Base-by-base conservation (phyloP, 2,797 vertebrate species). In the Enteromius mattozi region DNA sequence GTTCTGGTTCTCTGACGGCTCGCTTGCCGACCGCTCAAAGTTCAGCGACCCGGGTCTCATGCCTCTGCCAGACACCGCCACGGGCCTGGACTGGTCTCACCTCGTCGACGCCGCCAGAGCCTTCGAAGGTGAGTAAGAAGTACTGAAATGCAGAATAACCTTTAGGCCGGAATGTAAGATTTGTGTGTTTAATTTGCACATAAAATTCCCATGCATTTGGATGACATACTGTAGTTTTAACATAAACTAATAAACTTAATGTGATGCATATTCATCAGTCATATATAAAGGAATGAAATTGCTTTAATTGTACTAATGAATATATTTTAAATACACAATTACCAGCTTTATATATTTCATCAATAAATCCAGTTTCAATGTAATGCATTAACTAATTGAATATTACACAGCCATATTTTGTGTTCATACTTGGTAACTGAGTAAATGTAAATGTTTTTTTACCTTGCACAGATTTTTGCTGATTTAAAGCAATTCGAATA, bases 1-100 rank as follows among this genome's bases (percentile, higher is more conserved):
- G 90, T 96, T 97, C 95, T 99, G 98, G 97, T 98, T 97, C 95
- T 99, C 98, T 90, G 98, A 99, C 88, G 96, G 98, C 89, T 98
- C 97, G 91, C 94, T 99, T 91, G 97, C 96, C 89, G 98, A 99
- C 92, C 97, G 96, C 95, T 96, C 96, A 93, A 98, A 97, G 95
- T 96, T 96, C 91, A 94, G 95, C 93, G 98, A 99, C 93, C 96
- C 96, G 40, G 97, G 97, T 90, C 95, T 99, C 94, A 98, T 99
- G 96, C 98, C 98, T 88, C 97, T 99, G 87, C 97, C 98, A 87
- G 97, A 99, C 94, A 94, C 97, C 70, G 97, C 96, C 91, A 93
- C 96, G 12, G 97, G 96, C 88, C 94, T 99, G 93, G 97, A 98
- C 93, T 99, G 98, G 98, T 96, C 96, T 89, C 96, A 98, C 94